phyloP scores from a whole-genome alignment of 2,113 vertebrate genomes.

The Oncorhynchus gorbuscha region DNA sequence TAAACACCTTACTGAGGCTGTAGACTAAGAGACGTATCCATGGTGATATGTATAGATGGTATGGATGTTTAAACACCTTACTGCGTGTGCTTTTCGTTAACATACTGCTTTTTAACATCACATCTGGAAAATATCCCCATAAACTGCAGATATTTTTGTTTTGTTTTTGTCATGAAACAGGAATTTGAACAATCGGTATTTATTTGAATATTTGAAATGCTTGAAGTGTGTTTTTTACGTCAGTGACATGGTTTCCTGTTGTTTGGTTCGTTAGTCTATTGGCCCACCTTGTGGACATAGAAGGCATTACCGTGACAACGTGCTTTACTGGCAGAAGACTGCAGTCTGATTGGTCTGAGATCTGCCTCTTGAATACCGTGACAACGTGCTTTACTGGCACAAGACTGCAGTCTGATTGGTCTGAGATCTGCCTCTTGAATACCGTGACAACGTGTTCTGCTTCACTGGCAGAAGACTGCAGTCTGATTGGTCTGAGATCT shows the following conservation, averaged over 20 bases:
- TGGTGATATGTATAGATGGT: too few relatives aligned
- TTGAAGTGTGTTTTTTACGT: not conserved
- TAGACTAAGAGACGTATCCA: too few relatives aligned
- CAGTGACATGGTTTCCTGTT: not conserved
- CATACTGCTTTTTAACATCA: not conserved
- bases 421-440: too few relatives aligned
- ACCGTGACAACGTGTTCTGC: too few relatives aligned
- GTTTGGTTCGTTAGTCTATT: constrained; percentile 8
- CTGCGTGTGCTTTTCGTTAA: not conserved
- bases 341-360: too few relatives aligned
- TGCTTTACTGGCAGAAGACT: too few relatives aligned
- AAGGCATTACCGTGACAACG: constrained; percentile 12
- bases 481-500: too few relatives aligned
- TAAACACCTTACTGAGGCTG: too few relatives aligned
- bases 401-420: too few relatives aligned
- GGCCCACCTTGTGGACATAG: constrained; percentile 48
- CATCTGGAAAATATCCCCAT: not conserved
- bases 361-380: constrained; percentile 21
- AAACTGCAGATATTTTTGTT: not conserved
- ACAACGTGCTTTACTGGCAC: too few relatives aligned
- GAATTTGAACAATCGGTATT: not conserved
- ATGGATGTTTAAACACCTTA: too few relatives aligned
- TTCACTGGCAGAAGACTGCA: constrained; percentile 2
- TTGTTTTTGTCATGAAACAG: not conserved
- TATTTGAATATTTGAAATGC: not conserved